A percentile compares a stretch with the other conserved stretches of the same genome.
phyloP scores from a whole-genome alignment of 2,113 vertebrate species.

The Jaculus jaculus region DNA sequence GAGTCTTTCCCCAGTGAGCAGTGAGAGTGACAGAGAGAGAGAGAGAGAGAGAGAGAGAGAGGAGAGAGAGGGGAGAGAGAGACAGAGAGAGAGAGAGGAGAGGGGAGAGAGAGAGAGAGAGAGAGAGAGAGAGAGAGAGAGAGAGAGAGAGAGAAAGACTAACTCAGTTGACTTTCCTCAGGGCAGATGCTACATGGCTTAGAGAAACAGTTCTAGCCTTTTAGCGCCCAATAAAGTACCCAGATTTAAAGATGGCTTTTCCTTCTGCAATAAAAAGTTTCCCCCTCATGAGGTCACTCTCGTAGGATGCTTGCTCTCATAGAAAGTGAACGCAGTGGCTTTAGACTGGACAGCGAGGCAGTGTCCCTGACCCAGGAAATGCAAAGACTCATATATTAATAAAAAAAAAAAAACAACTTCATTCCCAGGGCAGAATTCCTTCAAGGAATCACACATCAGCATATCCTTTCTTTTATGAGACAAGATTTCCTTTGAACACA shows the following conservation, averaged over 20 bases:
- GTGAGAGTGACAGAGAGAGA: too few species aligned
- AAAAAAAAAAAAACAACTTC: background rate
- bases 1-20: background rate
- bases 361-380: background rate
- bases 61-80: too few species aligned
- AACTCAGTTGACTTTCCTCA: background rate
- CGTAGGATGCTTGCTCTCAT: too few species aligned
- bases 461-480: background rate
- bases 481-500: constrained; percentile 9
- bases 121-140: too few species aligned
- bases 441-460: background rate
- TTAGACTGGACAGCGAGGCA: background rate
- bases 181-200: background rate
- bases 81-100: background rate
- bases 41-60: background rate
- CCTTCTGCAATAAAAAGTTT: too few species aligned
- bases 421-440: background rate
- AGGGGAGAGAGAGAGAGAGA: too few species aligned
- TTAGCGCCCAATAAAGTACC: too few species aligned
- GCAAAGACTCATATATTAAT: background rate
- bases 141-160: background rate
- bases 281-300: too few species aligned
- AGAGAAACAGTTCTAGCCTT: background rate
- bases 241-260: too few species aligned
- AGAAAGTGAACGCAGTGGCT: background rate